phyloP scores from a whole-genome alignment of 2,888 invertebrate species.

The Pogonocherus hispidulus region DNA sequence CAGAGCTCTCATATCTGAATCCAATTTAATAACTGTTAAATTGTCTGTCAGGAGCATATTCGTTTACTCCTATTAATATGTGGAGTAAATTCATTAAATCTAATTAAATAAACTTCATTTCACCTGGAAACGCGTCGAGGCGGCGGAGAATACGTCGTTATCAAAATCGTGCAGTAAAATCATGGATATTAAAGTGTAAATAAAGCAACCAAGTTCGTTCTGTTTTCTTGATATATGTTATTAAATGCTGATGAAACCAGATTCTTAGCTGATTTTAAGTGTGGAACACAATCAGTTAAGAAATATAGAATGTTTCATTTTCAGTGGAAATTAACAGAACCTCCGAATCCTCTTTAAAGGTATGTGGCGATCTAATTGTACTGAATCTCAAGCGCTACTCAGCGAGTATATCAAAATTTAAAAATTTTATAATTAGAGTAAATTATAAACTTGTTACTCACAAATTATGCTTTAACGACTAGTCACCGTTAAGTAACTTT shows the following conservation, averaged over 20 bases:
- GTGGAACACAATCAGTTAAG: no score
- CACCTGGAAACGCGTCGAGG: background rate
- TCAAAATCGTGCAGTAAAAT: background rate
- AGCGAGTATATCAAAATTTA: no score
- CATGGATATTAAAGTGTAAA: background rate
- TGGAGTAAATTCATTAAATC: constrained; percentile 14
- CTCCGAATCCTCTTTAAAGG: no score
- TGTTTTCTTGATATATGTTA: background rate
- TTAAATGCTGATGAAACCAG: background rate
- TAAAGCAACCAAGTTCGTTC: background rate
- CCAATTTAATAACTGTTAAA: constrained; percentile 1
- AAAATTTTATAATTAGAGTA: no score
- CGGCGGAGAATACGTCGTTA: background rate
- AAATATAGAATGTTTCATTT: no score
- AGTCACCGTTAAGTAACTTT: no score
- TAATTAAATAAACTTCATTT: constrained; percentile 19
- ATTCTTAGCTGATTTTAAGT: no score
- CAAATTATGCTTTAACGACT: no score
- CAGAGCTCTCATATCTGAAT: background rate
- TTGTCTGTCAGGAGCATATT: constrained; percentile 2
- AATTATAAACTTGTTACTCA: no score
- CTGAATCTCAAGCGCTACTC: no score
- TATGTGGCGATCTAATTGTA: no score
- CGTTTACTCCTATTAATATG: constrained; percentile 5
- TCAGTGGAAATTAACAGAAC: no score